Evolutionary conservation across 2,113 vertebrate genomes (phyloP).

Genomic region (Nothobranchius kuhntae): DNA sequence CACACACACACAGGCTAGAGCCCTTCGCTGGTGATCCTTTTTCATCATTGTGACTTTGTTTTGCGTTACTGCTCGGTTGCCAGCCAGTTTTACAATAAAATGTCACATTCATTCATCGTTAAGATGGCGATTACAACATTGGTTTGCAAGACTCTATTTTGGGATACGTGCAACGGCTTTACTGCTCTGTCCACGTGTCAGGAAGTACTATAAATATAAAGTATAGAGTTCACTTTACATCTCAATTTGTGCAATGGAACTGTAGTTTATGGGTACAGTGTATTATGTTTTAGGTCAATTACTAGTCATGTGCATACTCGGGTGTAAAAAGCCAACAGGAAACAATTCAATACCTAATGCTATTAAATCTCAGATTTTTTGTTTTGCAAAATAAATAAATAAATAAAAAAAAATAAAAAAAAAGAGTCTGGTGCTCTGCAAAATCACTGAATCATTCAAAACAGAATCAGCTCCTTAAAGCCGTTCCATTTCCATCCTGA

Average conservation of each 20-base stretch:
- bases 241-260: constrained; percentile 29
- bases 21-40: constrained; percentile 50
- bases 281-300: constrained; percentile 25
- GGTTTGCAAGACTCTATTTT: constrained; percentile 3
- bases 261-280: constrained; percentile 30
- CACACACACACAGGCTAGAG: constrained; percentile 22
- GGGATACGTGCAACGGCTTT: not conserved
- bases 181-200: constrained; percentile 15
- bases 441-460: too few relatives aligned
- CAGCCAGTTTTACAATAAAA: constrained; percentile 43
- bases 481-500: too few relatives aligned
- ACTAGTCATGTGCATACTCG: not conserved
- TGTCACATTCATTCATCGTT: constrained; percentile 55
- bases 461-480: too few relatives aligned
- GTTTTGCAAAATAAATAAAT: too few relatives aligned
- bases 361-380: too few relatives aligned
- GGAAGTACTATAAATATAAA: constrained; percentile 29
- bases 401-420: too few relatives aligned
- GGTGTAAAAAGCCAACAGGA: too few relatives aligned
- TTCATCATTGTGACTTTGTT: constrained; percentile 61
- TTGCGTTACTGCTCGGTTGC: constrained; percentile 37
- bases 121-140: constrained; percentile 29
- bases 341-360: too few relatives aligned
- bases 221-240: constrained; percentile 42
- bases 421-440: too few relatives aligned